phyloP scores from a whole-genome alignment of 1,140 invertebrate species.

The Sitophilus oryzae region DNA sequence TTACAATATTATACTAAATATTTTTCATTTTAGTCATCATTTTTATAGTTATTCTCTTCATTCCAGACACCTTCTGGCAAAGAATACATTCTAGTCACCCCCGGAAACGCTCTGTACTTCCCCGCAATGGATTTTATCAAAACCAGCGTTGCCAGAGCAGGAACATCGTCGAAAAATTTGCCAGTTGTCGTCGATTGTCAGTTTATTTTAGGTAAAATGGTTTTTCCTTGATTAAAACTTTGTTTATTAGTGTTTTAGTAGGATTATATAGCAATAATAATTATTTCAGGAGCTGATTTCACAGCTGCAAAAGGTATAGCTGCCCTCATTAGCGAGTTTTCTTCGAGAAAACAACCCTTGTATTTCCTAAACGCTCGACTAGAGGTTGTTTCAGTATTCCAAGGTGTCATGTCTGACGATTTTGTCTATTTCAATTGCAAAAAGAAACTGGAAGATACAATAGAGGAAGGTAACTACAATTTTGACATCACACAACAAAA shows the following conservation, averaged over 20 bases:
- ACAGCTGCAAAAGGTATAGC: slow-evolving; percentile 80
- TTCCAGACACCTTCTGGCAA: slow-evolving; percentile 59
- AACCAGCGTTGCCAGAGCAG: slow-evolving; percentile 66
- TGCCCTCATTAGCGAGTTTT: slow-evolving; percentile 64
- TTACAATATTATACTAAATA: too few species aligned
- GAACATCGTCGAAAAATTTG: slow-evolving; percentile 60
- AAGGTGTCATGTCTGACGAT: slow-evolving; percentile 53
- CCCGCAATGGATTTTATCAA: slow-evolving; percentile 83
- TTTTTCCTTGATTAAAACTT: not conserved
- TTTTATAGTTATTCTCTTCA: too few species aligned
- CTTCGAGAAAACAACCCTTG: slow-evolving; percentile 59
- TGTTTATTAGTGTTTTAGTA: slow-evolving; percentile 6
- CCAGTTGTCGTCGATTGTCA: slow-evolving; percentile 78
- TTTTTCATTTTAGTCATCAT: too few species aligned
- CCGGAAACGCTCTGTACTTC: slow-evolving; percentile 80
- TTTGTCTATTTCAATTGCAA: slow-evolving; percentile 52
- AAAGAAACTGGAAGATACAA: slow-evolving; percentile 49
- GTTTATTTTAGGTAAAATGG: slow-evolving; percentile 58
- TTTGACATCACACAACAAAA: too few species aligned
- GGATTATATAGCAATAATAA: not conserved
- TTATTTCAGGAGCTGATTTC: slow-evolving; percentile 65
- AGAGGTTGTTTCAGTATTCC: slow-evolving; percentile 51
- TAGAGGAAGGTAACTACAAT: slow-evolving; percentile 39
- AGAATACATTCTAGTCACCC: slow-evolving; percentile 71
- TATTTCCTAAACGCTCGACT: slow-evolving; percentile 55